Conservation (phyloP, 1,140 invertebrate genomes). For the Anastatus disparis region DNA sequence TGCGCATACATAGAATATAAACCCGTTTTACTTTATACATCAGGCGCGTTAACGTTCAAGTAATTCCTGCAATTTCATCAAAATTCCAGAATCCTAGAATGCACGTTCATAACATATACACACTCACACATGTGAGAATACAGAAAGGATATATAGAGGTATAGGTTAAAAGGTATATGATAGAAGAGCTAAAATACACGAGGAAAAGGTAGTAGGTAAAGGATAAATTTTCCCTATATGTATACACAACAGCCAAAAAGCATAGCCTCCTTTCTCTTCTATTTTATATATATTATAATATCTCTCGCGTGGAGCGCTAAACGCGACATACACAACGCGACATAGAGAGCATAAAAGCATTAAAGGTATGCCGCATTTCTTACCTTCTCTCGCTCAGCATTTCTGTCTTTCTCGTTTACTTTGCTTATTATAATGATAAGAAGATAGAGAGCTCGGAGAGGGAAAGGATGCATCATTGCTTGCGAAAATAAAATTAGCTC, state of each 20-base stretch:
- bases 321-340: no score
- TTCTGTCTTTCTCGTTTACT: slow-evolving; percentile 54
- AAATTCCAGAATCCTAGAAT: slow-evolving; percentile 57
- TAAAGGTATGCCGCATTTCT: slow-evolving; percentile 41
- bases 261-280: slow-evolving; percentile 28
- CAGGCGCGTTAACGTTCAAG: no score
- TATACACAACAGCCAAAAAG: no score
- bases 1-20: no score
- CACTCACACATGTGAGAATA: slow-evolving; percentile 23
- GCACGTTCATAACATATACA: neutral
- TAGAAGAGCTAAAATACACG: no score
- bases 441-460: neutral
- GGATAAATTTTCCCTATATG: no score
- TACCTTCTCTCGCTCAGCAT: slow-evolving; percentile 39
- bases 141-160: no score
- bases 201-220: no score
- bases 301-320: no score
- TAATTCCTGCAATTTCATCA: slow-evolving; percentile 67
- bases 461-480: slow-evolving; percentile 49
- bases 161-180: no score
- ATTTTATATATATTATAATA: neutral
- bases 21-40: no score
- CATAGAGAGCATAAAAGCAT: no score
- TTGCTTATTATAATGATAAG: slow-evolving; percentile 53
- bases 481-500: slow-evolving; percentile 59